Base-by-base conservation (phyloP, 2,888 invertebrate genomes). In the Orgyia antiqua region DNA sequence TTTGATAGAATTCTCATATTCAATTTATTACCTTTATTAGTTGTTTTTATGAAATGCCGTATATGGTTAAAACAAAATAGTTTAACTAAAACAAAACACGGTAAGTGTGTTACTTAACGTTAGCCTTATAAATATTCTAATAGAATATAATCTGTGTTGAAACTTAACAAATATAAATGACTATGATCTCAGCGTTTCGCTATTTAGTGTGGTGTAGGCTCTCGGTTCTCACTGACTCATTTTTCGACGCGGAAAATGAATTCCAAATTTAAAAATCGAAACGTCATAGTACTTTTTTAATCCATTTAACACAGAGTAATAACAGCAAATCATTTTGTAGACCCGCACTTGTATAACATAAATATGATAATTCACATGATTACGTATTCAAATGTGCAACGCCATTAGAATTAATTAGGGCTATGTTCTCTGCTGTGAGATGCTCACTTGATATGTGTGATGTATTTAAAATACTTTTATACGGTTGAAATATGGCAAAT, bases 121-220 rank as follows among this genome's bases (percentile, higher is more conserved):
- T 23, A 23, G 10, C 6, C 23, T 23, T 39, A 45, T 53, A 52
- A 42, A 53, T 42, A 39, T 52, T 49, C 29, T 31, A 45, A 42
- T 20, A 39, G 33, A 36, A 31, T 30, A 37, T 48, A 41, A 36
- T 33, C 39, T 41, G 40, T 55, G 54, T 36, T 40, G 37, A 47
- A 57, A 48, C 51, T 50, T 51, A 50, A 46, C 58, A 55, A 58
- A 61, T 60, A 59, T 56, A 68, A 62, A 47, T 43, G 64, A 55
- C 59, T 63, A 72, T 77, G 77, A 77, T 67, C 70, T 77, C 76
- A 77, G 66, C 66, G 55, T 52, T 54, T 62, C 42, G 66, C 65
- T 67, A 73, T 76, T 69, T 54, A 56, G 55, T 59, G 60, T 15
- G 6, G 4, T 4, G 4, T 15, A n/a, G n/a, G n/a, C n/a, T 15